A percentile compares a stretch with the other conserved stretches of the same genome.
Evolutionary conservation across 1,140 invertebrate species (phyloP).

Genomic region (Aporrectodea caliginosa): DNA sequence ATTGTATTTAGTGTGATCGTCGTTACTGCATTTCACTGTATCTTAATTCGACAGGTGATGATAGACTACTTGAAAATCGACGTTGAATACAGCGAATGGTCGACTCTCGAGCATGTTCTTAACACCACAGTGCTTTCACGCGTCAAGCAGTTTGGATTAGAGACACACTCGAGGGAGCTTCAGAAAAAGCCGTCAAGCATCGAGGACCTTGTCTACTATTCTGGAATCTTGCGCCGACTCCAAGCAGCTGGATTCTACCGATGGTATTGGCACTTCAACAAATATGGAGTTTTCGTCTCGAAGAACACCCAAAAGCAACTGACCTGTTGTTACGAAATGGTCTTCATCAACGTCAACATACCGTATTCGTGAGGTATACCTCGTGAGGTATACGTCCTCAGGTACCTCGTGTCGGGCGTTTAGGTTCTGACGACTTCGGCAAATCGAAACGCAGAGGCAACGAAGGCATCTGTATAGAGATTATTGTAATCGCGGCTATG

Average conservation of each 20-base stretch:
- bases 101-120: not conserved
- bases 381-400: too few relatives aligned
- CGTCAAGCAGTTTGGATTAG: not conserved
- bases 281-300: not conserved
- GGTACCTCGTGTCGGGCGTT: too few relatives aligned
- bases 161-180: not conserved
- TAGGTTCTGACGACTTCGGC: too few relatives aligned
- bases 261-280: not conserved
- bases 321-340: not conserved
- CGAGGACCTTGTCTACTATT: not conserved
- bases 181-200: not conserved
- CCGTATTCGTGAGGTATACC: too few relatives aligned
- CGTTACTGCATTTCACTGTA: too few relatives aligned
- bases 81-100: not conserved
- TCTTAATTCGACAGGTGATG: too few relatives aligned
- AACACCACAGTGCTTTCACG: not conserved
- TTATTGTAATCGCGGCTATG: too few relatives aligned
- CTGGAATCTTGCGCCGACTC: not conserved
- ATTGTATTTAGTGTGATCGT: too few relatives aligned
- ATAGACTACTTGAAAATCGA: constrained; percentile 3
- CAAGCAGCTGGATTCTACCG: not conserved
- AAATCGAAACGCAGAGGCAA: too few relatives aligned
- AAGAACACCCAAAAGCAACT: not conserved
- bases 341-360: not conserved
- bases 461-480: too few relatives aligned